Percentiles rank a stretch among this genome's conserved stretches.
These are phyloP conservation scores for Anastrepha obliqua DNA, from an alignment of 1,140 invertebrate genomes.

Conservation along the genomic window DNA sequence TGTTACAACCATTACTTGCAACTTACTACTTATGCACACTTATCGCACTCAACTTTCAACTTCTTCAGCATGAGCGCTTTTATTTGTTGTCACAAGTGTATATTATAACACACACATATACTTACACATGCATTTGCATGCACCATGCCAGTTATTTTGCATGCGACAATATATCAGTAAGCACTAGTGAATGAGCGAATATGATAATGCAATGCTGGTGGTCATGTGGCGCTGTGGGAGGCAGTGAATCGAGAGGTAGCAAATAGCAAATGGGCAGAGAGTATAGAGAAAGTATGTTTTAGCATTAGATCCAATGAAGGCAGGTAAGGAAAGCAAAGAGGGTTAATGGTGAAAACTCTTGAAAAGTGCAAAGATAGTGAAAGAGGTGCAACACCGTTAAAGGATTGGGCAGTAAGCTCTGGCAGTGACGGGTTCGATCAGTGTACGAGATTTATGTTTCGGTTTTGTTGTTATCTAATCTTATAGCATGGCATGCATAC, in stretches of 20 bases:
- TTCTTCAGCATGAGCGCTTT: conserved; percentile 36
- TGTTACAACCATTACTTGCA: conserved; percentile 40
- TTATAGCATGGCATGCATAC: no score
- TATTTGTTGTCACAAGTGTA: neutral
- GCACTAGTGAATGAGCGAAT: neutral
- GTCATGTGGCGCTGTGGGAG: neutral
- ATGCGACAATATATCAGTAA: conserved; percentile 10
- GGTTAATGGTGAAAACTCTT: neutral
- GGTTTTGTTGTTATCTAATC: no score
- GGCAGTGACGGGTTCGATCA: no score
- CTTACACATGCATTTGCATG: neutral
- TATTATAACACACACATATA: neutral
- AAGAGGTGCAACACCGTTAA: no score
- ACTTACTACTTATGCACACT: conserved; percentile 7
- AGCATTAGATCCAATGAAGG: neutral
- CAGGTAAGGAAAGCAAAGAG: neutral
- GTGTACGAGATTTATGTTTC: no score
- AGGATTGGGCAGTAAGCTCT: no score
- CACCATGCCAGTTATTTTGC: conserved; percentile 31
- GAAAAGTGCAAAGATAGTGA: neutral
- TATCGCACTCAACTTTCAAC: neutral
- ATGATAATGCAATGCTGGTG: neutral
- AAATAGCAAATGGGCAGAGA: neutral
- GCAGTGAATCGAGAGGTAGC: neutral
- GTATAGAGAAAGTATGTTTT: neutral